phyloP scores from a whole-genome alignment of 2,113 vertebrate species.

The Cebus imitator region DNA sequence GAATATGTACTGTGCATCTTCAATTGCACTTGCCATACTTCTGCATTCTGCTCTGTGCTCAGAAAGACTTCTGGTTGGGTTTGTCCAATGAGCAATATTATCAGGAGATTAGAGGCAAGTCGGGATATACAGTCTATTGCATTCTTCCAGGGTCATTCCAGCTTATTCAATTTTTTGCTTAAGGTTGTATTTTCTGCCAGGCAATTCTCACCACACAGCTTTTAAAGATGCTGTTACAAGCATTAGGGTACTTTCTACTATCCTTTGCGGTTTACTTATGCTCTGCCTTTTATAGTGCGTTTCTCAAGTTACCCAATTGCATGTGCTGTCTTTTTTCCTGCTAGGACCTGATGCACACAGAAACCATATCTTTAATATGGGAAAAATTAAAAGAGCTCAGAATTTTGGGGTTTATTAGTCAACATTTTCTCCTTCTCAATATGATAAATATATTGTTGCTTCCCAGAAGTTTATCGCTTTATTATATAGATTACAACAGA shows the following conservation, averaged over 20 bases:
- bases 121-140: neutral
- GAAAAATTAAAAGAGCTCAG: neutral
- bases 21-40: neutral
- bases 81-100: neutral
- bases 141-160: neutral
- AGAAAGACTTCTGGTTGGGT: neutral
- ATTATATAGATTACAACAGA: neutral
- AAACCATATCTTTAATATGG: neutral
- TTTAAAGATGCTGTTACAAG: neutral
- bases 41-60: neutral
- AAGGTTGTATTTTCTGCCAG: neutral
- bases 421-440: neutral
- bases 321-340: neutral
- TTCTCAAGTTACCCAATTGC: neutral
- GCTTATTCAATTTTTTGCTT: neutral
- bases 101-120: neutral
- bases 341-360: neutral
- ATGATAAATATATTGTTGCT: neutral
- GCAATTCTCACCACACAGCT: neutral
- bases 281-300: constrained; percentile 2
- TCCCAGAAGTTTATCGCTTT: neutral
- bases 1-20: neutral
- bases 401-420: neutral
- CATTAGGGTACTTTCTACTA: neutral
- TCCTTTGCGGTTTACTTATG: neutral